These are phyloP conservation scores for Ibycter americanus DNA, from an alignment of 2,797 vertebrate genomes.

Conservation along the genomic window DNA sequence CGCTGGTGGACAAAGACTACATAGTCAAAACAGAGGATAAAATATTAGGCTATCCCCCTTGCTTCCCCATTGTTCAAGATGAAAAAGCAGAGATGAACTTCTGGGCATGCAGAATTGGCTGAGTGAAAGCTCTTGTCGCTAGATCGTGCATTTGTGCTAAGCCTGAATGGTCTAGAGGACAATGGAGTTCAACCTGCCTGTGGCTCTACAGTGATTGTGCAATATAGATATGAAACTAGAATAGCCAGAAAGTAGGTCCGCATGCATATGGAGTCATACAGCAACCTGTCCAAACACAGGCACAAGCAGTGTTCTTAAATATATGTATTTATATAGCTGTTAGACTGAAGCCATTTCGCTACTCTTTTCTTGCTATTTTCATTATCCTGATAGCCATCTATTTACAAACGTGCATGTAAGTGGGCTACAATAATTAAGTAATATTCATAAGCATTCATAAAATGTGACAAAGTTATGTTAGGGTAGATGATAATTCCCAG, in stretches of 20 bases:
- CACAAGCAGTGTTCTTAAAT: neutral
- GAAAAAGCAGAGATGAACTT: slow-evolving; percentile 61
- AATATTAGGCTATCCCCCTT: slow-evolving; percentile 53
- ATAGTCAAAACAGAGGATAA: slow-evolving; percentile 52
- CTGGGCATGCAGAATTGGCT: slow-evolving; percentile 12
- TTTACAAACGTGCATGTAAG: slow-evolving; percentile 2
- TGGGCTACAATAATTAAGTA: neutral
- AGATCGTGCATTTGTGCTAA: neutral
- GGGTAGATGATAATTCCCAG: neutral
- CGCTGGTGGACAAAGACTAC: slow-evolving; percentile 17
- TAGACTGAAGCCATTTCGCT: slow-evolving; percentile 37
- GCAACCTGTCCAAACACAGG: neutral
- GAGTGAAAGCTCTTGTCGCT: slow-evolving; percentile 23
- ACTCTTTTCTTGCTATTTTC: neutral
- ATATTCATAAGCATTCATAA: slow-evolving; percentile 7
- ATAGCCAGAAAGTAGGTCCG: slow-evolving; percentile 53
- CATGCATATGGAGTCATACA: neutral
- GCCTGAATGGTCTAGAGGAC: slow-evolving; percentile 37
- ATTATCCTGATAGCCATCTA: neutral
- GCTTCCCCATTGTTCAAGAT: slow-evolving; percentile 52
- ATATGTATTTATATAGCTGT: neutral
- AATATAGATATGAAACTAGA: slow-evolving; percentile 3
- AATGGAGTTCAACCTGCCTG: slow-evolving; percentile 54
- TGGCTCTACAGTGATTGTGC: slow-evolving; percentile 12
- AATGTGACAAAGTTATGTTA: slow-evolving; percentile 6